Percentiles rank a stretch among this genome's conserved stretches.
These are phyloP conservation scores for Parotocinclus haroldoi DNA, from an alignment of 2,797 vertebrate species.

Conservation along the genomic window DNA sequence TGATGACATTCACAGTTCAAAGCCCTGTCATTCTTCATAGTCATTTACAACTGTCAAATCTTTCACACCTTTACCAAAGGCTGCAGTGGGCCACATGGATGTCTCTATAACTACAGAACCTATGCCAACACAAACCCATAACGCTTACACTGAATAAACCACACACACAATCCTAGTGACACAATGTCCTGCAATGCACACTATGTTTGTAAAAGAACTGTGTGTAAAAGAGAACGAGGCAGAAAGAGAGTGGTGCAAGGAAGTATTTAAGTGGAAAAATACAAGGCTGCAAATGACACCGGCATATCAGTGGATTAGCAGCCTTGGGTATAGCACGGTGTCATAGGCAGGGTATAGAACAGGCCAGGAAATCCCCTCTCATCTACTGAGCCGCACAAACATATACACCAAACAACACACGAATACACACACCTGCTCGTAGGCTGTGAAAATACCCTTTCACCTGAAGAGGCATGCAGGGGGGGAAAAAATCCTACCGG, in stretches of 20 bases:
- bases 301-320: constrained; percentile 43
- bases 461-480: constrained; percentile 17
- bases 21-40: constrained; percentile 42
- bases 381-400: constrained; percentile 27
- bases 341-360: constrained; percentile 35
- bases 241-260: constrained; percentile 23
- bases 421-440: constrained; percentile 27
- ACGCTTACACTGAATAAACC: background rate
- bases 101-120: constrained; percentile 5
- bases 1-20: constrained; percentile 46
- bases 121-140: constrained; percentile 2
- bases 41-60: constrained; percentile 48
- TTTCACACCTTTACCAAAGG: constrained; percentile 25
- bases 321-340: constrained; percentile 32
- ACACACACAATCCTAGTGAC: background rate
- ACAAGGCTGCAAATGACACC: constrained; percentile 26
- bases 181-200: background rate
- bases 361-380: constrained; percentile 47
- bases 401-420: constrained; percentile 15
- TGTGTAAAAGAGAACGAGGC: constrained; percentile 3
- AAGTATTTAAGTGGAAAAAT: constrained; percentile 36
- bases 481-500: constrained; percentile 7
- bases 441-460: constrained; percentile 15
- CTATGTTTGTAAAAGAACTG: background rate
- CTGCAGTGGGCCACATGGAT: constrained; percentile 10